Percentiles rank a stretch among this genome's conserved stretches.
Evolutionary conservation across 2,113 vertebrate genomes (phyloP).

Genomic region (Ariopsis seemanni): DNA sequence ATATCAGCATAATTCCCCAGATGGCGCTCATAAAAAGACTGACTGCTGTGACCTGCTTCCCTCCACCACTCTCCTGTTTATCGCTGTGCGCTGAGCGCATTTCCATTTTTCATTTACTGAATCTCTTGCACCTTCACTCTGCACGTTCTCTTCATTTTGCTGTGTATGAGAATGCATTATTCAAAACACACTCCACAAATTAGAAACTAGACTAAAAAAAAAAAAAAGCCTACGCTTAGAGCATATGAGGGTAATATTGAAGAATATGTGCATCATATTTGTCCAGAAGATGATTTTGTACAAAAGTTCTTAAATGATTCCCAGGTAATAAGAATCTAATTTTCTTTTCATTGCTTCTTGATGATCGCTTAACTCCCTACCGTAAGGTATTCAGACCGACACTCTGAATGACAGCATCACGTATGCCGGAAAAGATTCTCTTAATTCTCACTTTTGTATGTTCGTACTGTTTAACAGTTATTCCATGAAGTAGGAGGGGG

Average conservation of each 20-base stretch:
- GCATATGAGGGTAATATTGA: background rate
- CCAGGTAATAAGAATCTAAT: constrained; percentile 17
- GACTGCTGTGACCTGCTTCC: constrained; percentile 41
- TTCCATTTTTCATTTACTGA: constrained; percentile 47
- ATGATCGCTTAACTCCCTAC: background rate
- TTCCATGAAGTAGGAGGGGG: no score
- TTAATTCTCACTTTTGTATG: background rate
- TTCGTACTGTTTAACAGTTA: no score
- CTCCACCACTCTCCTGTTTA: constrained; percentile 25
- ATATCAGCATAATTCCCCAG: constrained; percentile 44
- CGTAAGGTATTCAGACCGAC: background rate
- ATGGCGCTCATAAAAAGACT: constrained; percentile 43
- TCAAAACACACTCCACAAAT: background rate
- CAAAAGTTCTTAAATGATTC: constrained; percentile 22
- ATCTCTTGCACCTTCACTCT: constrained; percentile 2
- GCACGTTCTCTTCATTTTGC: background rate
- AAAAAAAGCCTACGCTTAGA: background rate
- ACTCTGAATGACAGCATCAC: background rate
- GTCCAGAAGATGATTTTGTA: constrained; percentile 7
- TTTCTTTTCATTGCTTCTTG: constrained; percentile 20
- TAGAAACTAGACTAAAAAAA: background rate
- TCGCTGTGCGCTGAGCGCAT: constrained; percentile 17
- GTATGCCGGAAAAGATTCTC: background rate
- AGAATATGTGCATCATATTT: constrained; percentile 12
- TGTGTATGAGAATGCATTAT: constrained; percentile 31